A percentile compares a stretch with the other conserved stretches of the same genome.
These are phyloP conservation scores for Echeneis naucrates DNA, from an alignment of 2,797 vertebrate species.

Conservation along the genomic window DNA sequence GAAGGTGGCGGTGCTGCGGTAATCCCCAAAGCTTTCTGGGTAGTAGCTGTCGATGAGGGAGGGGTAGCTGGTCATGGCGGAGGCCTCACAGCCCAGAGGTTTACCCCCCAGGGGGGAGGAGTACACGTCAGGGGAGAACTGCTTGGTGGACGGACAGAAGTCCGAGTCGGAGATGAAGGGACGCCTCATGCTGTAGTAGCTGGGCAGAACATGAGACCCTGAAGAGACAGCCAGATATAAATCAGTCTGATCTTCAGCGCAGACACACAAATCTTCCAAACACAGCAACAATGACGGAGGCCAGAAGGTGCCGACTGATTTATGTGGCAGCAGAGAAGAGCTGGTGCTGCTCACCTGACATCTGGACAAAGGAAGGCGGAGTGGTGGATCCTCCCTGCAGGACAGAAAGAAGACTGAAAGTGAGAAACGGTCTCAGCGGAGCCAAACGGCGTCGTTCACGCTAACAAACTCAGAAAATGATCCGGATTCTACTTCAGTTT, in stretches of 20 bases:
- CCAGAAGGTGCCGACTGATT: background rate
- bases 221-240: slow-evolving; percentile 1
- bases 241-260: background rate
- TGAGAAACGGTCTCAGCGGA: too few relatives aligned
- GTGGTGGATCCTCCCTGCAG: slow-evolving; percentile 84
- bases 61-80: slow-evolving; percentile 82
- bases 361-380: slow-evolving; percentile 86
- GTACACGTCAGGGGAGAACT: slow-evolving; percentile 85
- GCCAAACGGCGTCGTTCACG: too few relatives aligned
- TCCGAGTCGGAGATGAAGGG: slow-evolving; percentile 90
- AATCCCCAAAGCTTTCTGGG: slow-evolving; percentile 87
- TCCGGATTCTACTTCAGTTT: too few relatives aligned
- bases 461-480: too few relatives aligned
- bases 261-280: too few relatives aligned
- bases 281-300: background rate
- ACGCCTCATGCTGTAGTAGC: slow-evolving; percentile 90
- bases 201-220: slow-evolving; percentile 88
- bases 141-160: slow-evolving; percentile 86
- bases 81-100: slow-evolving; percentile 86
- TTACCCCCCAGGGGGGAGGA: slow-evolving; percentile 83
- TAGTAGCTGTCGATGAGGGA: slow-evolving; percentile 90
- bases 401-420: slow-evolving; percentile 8
- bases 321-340: background rate
- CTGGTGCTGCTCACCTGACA: slow-evolving; percentile 94
- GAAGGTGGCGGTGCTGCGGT: slow-evolving; percentile 81